Evolutionary conservation across 2,888 invertebrate species (phyloP).

Genomic region (Tenthredo distinguenda): DNA sequence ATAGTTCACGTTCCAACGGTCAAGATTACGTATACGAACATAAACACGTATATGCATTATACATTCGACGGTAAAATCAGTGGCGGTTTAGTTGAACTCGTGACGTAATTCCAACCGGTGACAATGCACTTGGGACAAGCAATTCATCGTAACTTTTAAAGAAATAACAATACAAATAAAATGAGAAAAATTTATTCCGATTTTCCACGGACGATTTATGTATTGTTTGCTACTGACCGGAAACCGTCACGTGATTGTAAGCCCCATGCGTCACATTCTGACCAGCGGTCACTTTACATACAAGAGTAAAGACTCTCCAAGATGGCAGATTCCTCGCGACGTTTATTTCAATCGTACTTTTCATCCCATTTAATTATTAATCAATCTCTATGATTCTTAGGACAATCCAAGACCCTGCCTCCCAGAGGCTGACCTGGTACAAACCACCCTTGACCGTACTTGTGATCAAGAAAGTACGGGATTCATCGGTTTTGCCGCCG

Average conservation of each 20-base stretch:
- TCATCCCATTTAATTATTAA: not conserved
- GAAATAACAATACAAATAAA: not conserved
- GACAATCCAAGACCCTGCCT: slow-evolving; percentile 98
- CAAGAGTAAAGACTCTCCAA: not conserved
- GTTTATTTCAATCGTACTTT: not conserved
- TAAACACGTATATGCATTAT: not conserved
- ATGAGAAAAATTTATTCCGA: slow-evolving; percentile 2
- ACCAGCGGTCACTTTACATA: not conserved
- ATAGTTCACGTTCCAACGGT: not conserved
- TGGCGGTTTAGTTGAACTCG: slow-evolving; percentile 4
- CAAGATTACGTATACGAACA: not conserved
- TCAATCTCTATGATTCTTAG: slow-evolving; percentile 76
- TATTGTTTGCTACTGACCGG: slow-evolving; percentile 34
- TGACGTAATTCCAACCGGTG: slow-evolving; percentile 32
- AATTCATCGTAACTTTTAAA: not conserved
- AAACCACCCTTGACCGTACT: slow-evolving; percentile 97
- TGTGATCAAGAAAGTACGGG: slow-evolving; percentile 97
- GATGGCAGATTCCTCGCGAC: not conserved
- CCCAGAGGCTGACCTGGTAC: slow-evolving; percentile 98
- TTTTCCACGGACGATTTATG: not conserved
- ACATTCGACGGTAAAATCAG: not conserved
- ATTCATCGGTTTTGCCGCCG: slow-evolving; percentile 92
- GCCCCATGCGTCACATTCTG: not conserved
- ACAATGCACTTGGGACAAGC: slow-evolving; percentile 34
- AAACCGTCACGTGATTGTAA: slow-evolving; percentile 22